Base-by-base conservation (phyloP, 2,888 invertebrate species). In the Hoplodrina blanda region DNA sequence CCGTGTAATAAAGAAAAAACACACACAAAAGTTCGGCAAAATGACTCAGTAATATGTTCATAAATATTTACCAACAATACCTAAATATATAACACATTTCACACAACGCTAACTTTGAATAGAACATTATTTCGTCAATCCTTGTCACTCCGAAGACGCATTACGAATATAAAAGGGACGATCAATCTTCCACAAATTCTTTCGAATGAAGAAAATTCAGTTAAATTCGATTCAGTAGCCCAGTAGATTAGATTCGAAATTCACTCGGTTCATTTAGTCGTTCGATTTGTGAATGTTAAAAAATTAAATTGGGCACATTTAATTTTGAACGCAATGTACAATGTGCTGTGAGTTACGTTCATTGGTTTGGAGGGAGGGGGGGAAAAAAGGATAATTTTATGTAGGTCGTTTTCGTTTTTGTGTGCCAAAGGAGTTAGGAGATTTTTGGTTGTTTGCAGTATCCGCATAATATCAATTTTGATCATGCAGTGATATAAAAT, bases 161-260 rank as follows among this genome's bases (percentile, higher is more conserved):
- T 64, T 62, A 53, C 61, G 60, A 62, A 81, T 67, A 73, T 63
- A 72, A 81, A 81, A 61, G 61, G 63, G 30, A 50, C 63, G 46
- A 81, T 81, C 50, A 61, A 78, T 78, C 78, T 68, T 62, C 62
- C 4, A 53, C 33, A 62, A 68, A 64, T 69, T 73, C 63, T 64
- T 67, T 59, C 57, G 46, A 77, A 67, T 63, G 59, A 60, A 63
- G 59, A 65, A 73, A 81, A 81, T 73, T 72, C 73, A 52, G 62
- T 73, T 78, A 79, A 77, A 73, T 81, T 68, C 68, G 78, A 78
- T 73, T 63, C 73, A 49, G 56, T 60, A 73, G 63, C 65, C 73
- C 54, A 44, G 62, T 54, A 53, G 81, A 78, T 81, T 72, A 81
- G 64, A 65, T 81, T 67, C 52, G 8, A 54, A 63, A 77, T 61